phyloP scores from a whole-genome alignment of 2,797 vertebrate genomes.

The Botia kubotai region DNA sequence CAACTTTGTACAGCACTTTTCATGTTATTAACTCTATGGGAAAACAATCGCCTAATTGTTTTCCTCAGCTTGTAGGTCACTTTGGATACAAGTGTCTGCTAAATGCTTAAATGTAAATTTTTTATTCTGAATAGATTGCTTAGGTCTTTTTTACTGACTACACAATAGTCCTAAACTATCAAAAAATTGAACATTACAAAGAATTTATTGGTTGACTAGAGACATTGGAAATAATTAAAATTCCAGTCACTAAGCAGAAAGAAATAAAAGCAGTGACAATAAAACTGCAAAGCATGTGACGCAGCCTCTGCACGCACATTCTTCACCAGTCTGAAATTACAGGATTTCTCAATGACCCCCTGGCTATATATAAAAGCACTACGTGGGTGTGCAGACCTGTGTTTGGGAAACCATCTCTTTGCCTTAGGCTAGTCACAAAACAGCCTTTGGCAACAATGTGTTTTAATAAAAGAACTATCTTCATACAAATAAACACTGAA shows the following conservation, averaged over 20 bases:
- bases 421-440: conserved; percentile 2
- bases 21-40: no score
- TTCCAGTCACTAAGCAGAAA: conserved; percentile 20
- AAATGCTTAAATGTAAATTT: no score
- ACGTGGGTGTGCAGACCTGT: conserved; percentile 10
- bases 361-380: conserved; percentile 12
- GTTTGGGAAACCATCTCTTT: not conserved
- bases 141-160: no score
- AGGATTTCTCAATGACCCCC: conserved; percentile 18
- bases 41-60: no score
- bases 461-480: conserved; percentile 1
- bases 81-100: no score
- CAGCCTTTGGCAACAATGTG: conserved; percentile 22
- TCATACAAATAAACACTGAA: conserved; percentile 9
- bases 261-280: conserved; percentile 23
- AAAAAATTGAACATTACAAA: no score
- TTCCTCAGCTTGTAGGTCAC: no score
- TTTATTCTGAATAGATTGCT: no score
- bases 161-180: no score
- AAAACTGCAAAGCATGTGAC: conserved; percentile 1
- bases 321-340: not conserved
- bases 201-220: not conserved
- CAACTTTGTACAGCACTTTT: no score
- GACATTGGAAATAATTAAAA: conserved; percentile 1
- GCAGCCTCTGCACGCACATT: not conserved